These are phyloP conservation scores for Carcharodon carcharias DNA, from an alignment of 2,797 vertebrate genomes.

Conservation along the genomic window DNA sequence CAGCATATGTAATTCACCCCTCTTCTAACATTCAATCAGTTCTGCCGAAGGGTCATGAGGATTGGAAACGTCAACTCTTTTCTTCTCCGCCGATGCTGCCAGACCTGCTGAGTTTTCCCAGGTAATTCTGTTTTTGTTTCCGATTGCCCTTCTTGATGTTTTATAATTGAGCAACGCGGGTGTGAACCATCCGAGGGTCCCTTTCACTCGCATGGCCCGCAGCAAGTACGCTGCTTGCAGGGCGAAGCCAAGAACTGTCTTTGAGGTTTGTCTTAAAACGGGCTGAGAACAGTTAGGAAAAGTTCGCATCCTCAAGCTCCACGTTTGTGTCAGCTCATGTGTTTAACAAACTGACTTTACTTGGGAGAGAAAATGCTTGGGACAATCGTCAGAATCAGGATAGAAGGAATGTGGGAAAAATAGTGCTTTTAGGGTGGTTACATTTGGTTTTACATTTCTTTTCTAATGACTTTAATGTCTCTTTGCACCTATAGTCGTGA, in stretches of 20 bases:
- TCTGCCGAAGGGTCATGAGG: too few relatives aligned
- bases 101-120: too few relatives aligned
- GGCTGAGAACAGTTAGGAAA: not conserved
- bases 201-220: not conserved
- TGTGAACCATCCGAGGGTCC: not conserved
- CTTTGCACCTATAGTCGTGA: not conserved
- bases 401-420: too few relatives aligned
- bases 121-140: too few relatives aligned
- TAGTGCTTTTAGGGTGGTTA: not conserved
- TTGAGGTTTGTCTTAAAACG: not conserved
- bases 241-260: not conserved
- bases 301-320: not conserved
- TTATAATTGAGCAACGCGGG: too few relatives aligned
- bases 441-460: not conserved
- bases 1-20: too few relatives aligned
- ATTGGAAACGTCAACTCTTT: too few relatives aligned
- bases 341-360: not conserved
- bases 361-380: not conserved
- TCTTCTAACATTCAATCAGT: too few relatives aligned
- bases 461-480: not conserved
- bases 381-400: not conserved
- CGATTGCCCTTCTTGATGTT: too few relatives aligned
- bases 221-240: not conserved
- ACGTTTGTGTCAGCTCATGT: not conserved
- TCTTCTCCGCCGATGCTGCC: too few relatives aligned